Base-by-base conservation (phyloP, 2,888 invertebrate genomes). In the Cerastoderma edule region DNA sequence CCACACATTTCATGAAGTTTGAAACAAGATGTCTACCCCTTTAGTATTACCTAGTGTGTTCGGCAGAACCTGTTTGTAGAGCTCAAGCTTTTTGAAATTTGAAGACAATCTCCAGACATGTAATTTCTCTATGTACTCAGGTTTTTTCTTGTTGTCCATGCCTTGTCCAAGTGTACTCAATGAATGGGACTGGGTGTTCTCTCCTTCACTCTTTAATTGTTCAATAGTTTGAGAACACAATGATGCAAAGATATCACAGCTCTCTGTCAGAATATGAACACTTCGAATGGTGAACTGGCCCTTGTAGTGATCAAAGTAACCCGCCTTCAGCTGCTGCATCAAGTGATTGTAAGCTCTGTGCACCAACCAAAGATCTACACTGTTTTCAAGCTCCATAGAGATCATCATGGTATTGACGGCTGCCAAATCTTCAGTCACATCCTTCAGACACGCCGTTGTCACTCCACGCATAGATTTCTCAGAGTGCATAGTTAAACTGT, bases 81-180 rank as follows among this genome's bases (percentile, higher is more conserved):
- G 50, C 22, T 60, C 30, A 33, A 70, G 30, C 24, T 63, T 39
- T 27, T 53, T 70, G 32, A 48, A 70, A 50, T 63, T 22, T 22
- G 27, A 22, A 13, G 35, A 30, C 5, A 70, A 16, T 35, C 60
- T 60, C 8, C 46, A 27, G n/a, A 35, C 48, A 60, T 63, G 22
- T n/a, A 64, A 32, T 32, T 63, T 70, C 19, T 19, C 19, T 0
- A 57, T 19, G 28, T 39, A 30, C n/a, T 68, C 57, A 1, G 2
- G 27, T 39, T 44, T 68, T 16, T 30, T 44, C 56, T 27, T 39
- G n/a, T 24, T n/a, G 2, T n/a, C 10, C 19, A 16, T 39, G 10
- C 19, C 28, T 27, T 5, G 30, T 0, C 28, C 32, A 30, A n/a
- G 27, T 46, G 22, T 46, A 27, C 16, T 44, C 16, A 32, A 46